Conservation (phyloP, 2,888 invertebrate genomes). For the Hanleya hanleyi region DNA sequence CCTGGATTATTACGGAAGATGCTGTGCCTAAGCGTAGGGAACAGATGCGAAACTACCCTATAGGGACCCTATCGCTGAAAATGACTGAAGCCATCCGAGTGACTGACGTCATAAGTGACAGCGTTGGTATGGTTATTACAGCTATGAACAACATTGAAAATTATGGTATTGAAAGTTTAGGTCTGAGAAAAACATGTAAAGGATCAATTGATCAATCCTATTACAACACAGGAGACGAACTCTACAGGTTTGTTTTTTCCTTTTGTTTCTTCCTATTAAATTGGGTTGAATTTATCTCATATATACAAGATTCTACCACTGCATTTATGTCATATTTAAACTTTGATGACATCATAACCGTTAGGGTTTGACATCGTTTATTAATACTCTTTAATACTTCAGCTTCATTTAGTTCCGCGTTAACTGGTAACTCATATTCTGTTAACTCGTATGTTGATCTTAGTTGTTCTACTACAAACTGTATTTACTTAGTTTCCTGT, state of each 20-base stretch:
- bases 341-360: too few relatives aligned
- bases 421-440: too few relatives aligned
- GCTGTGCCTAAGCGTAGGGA: constrained; percentile 54
- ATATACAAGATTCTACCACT: too few relatives aligned
- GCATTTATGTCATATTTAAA: too few relatives aligned
- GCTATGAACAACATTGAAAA: neutral
- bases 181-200: neutral
- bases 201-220: neutral
- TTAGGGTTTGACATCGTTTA: too few relatives aligned
- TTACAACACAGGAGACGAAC: constrained; percentile 29
- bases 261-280: neutral
- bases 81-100: constrained; percentile 49
- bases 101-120: constrained; percentile 57
- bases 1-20: constrained; percentile 69
- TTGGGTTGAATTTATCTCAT: too few relatives aligned
- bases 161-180: neutral
- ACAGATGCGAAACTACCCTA: constrained; percentile 49
- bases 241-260: constrained; percentile 34
- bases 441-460: too few relatives aligned
- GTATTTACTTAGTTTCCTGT: too few relatives aligned
- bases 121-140: constrained; percentile 40
- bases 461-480: too few relatives aligned
- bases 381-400: too few relatives aligned
- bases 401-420: too few relatives aligned
- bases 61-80: constrained; percentile 56